phyloP scores from a whole-genome alignment of 1,140 invertebrate species.

The Chlorops oryzae region DNA sequence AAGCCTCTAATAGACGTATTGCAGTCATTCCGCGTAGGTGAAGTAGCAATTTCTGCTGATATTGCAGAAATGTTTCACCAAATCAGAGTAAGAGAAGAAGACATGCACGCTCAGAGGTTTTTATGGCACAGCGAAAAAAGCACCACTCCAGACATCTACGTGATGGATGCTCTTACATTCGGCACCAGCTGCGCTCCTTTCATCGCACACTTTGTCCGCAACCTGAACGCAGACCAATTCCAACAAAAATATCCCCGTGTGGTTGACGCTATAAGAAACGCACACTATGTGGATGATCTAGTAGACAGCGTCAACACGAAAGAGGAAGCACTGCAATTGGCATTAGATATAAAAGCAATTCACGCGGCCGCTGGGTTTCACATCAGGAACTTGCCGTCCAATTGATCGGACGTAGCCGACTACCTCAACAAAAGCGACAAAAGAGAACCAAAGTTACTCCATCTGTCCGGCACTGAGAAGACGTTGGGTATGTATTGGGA shows the following conservation, averaged over 20 bases:
- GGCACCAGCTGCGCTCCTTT: too few species aligned
- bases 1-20: too few species aligned
- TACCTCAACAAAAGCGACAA: too few species aligned
- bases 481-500: too few species aligned
- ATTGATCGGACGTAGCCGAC: constrained; percentile 14
- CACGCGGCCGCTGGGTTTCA: too few species aligned
- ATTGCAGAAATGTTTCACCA: constrained; percentile 9
- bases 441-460: too few species aligned
- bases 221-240: constrained; percentile 28
- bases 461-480: too few species aligned
- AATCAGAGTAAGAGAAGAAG: background rate
- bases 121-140: constrained; percentile 2
- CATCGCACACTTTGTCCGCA: constrained; percentile 36
- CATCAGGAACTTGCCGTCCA: background rate
- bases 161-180: constrained; percentile 2
- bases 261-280: constrained; percentile 22
- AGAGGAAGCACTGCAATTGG: constrained; percentile 18
- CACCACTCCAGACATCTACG: background rate
- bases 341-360: constrained; percentile 14
- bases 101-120: constrained; percentile 6
- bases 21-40: background rate
- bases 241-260: constrained; percentile 18
- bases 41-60: background rate
- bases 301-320: constrained; percentile 27
- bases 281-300: constrained; percentile 44